These are phyloP conservation scores for Sebastes elongatus DNA, from an alignment of 2,797 vertebrate genomes.

Conservation along the genomic window DNA sequence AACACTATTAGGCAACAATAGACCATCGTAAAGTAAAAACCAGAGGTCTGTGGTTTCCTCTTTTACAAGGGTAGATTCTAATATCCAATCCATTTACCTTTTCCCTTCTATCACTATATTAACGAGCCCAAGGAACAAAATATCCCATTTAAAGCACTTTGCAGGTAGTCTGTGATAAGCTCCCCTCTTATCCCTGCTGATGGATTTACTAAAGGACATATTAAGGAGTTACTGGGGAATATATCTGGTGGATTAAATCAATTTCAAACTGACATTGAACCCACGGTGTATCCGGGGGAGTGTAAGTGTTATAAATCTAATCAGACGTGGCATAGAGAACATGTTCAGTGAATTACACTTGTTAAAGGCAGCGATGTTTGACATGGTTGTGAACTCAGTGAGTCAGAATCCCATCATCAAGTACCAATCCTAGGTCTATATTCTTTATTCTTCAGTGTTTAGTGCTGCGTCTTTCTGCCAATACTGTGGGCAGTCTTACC, in stretches of 20 bases:
- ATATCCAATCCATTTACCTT: background rate
- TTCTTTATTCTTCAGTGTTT: background rate
- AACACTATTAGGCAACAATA: background rate
- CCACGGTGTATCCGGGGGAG: background rate
- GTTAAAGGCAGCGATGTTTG: slow-evolving; percentile 7
- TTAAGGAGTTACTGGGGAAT: slow-evolving; percentile 5
- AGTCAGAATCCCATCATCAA: background rate
- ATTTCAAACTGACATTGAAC: slow-evolving; percentile 27
- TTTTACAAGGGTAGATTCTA: background rate
- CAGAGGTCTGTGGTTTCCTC: background rate
- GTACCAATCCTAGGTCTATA: background rate
- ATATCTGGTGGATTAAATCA: slow-evolving; percentile 22
- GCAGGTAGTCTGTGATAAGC: slow-evolving; percentile 16
- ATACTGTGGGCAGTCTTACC: background rate
- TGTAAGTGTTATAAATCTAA: slow-evolving; percentile 13
- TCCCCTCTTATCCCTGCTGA: slow-evolving; percentile 14
- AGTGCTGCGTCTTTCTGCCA: background rate
- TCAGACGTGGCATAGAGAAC: slow-evolving; percentile 2
- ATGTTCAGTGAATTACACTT: slow-evolving; percentile 29
- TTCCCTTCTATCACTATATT: background rate
- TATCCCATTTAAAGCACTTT: slow-evolving; percentile 13
- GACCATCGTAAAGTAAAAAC: background rate
- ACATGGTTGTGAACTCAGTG: background rate
- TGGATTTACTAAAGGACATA: slow-evolving; percentile 17
- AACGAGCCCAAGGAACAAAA: background rate